Evolutionary conservation across 2,113 vertebrate genomes (phyloP), one percentile per base, ranked within the genome.

Genomic region (Stercorarius parasiticus): DNA sequence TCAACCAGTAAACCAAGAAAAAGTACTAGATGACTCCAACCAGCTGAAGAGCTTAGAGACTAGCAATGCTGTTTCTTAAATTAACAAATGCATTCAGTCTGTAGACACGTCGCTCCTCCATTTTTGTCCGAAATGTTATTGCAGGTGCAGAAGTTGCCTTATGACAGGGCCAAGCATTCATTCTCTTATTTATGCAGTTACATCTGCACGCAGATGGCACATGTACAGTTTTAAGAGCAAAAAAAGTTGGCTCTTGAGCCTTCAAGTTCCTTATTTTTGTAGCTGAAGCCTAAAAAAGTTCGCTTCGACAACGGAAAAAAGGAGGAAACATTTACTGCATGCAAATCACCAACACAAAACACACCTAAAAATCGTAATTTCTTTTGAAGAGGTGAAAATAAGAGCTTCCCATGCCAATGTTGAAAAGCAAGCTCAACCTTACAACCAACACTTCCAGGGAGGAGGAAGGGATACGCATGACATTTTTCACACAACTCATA

Each of bases 101-200:
- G 59, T 5, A 76, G 77, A 55, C 67, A 61, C 27, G 62, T 20
- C 17, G 8, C 55, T 81, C 50, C 82, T 61, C 74, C 72, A 50
- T 13, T 90, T 86, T 8, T 32, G 73, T 36, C 87, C 49, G 58
- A 74, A 72, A 92, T 71, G 81, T 45, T 89, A 66, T 21, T 95
- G 80, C 83, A 96, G 89, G 87, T 94, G 91, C 93, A 90, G 91
- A 52, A 93, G 52, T 43, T 70, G 59, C 86, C 55, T 90, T 42
- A n/a, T 2, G 34, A 53, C 10, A 43, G 47, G 16, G 55, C 27
- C 64, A 66, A 70, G 62, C 16, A 61, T 30, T 13, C 14, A 4
- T 19, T 45, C 66, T 34, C 26, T 49, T 45, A 53, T 52, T 71
- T 21, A 23, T 2, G 22, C 20, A 5, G 15, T 47, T 87, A 22